Evolutionary conservation across 2,113 vertebrate genomes (phyloP).

Genomic region (Ifrita kowaldi): DNA sequence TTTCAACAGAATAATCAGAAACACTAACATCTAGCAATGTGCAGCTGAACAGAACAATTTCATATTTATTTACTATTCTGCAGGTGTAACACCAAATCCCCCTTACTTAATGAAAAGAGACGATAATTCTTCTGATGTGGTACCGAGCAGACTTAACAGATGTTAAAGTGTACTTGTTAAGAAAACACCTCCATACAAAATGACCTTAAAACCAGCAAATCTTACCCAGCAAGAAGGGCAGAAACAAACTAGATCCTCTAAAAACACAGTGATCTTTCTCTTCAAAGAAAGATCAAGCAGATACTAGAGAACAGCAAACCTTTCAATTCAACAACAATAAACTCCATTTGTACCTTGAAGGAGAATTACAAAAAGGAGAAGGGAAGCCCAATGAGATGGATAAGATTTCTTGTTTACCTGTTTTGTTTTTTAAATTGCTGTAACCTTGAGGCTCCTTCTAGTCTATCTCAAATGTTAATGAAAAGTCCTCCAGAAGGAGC

Average conservation of each 20-base stretch:
- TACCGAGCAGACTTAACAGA: background rate
- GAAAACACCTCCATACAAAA: background rate
- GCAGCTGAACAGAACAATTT: background rate
- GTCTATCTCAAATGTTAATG: background rate
- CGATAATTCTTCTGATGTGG: background rate
- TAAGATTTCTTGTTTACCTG: background rate
- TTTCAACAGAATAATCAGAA: background rate
- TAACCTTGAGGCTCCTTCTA: background rate
- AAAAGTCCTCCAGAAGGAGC: background rate
- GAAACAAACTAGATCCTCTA: background rate
- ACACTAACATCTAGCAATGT: background rate
- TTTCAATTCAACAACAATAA: background rate
- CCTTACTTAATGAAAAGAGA: background rate
- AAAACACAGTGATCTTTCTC: background rate
- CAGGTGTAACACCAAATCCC: background rate
- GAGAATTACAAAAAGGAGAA: background rate
- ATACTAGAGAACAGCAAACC: background rate
- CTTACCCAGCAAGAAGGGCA: background rate
- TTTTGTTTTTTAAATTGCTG: background rate
- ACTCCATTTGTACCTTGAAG: background rate
- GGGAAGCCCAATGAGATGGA: background rate
- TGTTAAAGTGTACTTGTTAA: background rate
- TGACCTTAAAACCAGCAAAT: background rate
- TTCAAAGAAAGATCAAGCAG: background rate
- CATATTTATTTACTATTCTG: background rate